phyloP scores from a whole-genome alignment of 2,888 invertebrate species.

The Molanna angustata region DNA sequence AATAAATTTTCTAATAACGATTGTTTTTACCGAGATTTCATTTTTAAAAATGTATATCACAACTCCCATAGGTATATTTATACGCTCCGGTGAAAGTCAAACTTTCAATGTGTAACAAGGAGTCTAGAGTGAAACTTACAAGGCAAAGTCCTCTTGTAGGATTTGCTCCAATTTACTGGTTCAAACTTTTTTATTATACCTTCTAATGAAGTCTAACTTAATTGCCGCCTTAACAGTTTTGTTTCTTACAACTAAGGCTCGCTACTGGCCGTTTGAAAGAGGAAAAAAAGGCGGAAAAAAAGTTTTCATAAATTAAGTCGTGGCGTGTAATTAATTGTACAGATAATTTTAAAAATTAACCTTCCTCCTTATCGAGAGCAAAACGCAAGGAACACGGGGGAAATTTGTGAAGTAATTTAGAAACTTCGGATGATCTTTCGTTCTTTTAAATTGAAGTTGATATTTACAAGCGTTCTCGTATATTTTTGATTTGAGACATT shows the following conservation, averaged over 20 bases:
- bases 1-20: too few relatives aligned
- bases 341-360: constrained; percentile 24
- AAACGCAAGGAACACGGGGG: background rate
- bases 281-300: constrained; percentile 15
- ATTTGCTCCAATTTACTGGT: constrained; percentile 24
- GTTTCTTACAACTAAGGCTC: constrained; percentile 19
- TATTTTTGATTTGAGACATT: background rate
- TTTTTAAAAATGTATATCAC: too few relatives aligned
- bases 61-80: too few relatives aligned
- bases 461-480: background rate
- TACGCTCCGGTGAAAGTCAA: too few relatives aligned
- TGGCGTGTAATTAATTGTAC: constrained; percentile 27
- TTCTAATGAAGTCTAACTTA: constrained; percentile 32
- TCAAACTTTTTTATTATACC: constrained; percentile 30
- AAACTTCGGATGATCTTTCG: constrained; percentile 10
- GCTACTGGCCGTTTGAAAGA: constrained; percentile 2
- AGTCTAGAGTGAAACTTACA: constrained; percentile 17
- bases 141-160: constrained; percentile 14
- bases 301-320: constrained; percentile 18
- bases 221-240: constrained; percentile 31
- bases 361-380: constrained; percentile 9
- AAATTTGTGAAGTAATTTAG: constrained; percentile 24
- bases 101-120: constrained; percentile 14
- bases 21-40: too few relatives aligned
- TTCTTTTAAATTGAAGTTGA: background rate